Evolutionary conservation across 2,888 invertebrate genomes (phyloP), one percentile per base, ranked within the genome.

Genomic region (Phortica okadai): DNA sequence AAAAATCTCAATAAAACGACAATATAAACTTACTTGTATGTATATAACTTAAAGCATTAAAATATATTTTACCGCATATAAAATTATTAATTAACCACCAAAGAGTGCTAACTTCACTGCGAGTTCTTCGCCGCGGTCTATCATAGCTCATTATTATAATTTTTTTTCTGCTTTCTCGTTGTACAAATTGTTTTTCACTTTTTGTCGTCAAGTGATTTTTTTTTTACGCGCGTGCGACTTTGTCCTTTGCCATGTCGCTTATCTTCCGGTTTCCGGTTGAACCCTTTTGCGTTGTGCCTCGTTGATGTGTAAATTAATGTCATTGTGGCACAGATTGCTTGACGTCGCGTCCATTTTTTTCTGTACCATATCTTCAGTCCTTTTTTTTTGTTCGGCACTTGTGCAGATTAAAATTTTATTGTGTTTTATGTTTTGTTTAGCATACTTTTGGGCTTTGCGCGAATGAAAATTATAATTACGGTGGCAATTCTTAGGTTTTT

Each of bases 301-400:
- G 85, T 77, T 85, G 85, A 85, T 85, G 85, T 88, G 85, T 85
- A 85, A 85, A 85, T 88, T 85, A 87, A 87, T 88, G 88, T 85
- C 85, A 84, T 84, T 77, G 81, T 80, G 80, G 62, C 76, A 45
- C 83, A 73, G 74, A 78, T 79, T 75, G 80, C 77, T 62, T 64
- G 62, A 25, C 21, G 25, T 10, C 10, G 25, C 62, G 25, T 16
- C 62, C 62, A 59, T 16, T 59, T 10, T 25, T 21, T 62, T 62
- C 21, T 25, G 4, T 2, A 6, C n/a, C 62, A 7, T 25, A 21
- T 79, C 75, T 81, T 79, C 81, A 8, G 78, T 77, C 78, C 77
- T 74, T 77, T 78, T 62, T 16, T 62, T 62, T 80, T 83, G 78
- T 86, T 77, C 78, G 80, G 78, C 78, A 77, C 80, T 77, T 77